phyloP scores from a whole-genome alignment of 1,140 invertebrate genomes.

The Caenorhabditis briggsae region DNA sequence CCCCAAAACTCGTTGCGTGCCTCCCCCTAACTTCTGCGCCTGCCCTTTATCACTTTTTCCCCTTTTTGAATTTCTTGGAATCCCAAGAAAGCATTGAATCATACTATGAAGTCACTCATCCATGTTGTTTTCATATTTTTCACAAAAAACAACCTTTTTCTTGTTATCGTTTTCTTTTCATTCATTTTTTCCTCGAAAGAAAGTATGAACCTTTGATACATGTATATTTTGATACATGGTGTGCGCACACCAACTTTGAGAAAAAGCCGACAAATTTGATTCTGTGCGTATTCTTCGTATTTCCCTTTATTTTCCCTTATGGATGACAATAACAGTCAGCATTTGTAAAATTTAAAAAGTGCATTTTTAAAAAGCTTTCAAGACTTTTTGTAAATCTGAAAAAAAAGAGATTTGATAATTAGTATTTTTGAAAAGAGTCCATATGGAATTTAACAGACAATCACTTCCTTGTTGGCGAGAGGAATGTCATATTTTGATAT shows the following conservation, averaged over 20 bases:
- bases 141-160: conserved; percentile 30
- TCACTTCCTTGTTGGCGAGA: neutral
- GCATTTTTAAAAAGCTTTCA: neutral
- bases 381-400: neutral
- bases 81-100: neutral
- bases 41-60: conserved; percentile 26
- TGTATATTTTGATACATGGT: no score
- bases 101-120: conserved; percentile 1
- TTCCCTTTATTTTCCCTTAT: neutral
- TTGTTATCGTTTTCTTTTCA: neutral
- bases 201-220: conserved; percentile 33
- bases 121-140: neutral
- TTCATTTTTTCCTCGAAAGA: neutral
- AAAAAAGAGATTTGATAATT: no score
- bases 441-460: neutral
- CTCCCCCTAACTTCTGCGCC: no score
- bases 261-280: neutral
- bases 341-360: neutral
- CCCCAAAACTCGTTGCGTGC: neutral
- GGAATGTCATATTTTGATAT: neutral
- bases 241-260: neutral
- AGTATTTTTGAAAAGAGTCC: neutral
- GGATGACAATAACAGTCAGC: neutral
- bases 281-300: neutral
- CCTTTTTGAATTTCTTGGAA: neutral